phyloP scores from a whole-genome alignment of 2,888 invertebrate species.

The Ctenicera cuprea region DNA sequence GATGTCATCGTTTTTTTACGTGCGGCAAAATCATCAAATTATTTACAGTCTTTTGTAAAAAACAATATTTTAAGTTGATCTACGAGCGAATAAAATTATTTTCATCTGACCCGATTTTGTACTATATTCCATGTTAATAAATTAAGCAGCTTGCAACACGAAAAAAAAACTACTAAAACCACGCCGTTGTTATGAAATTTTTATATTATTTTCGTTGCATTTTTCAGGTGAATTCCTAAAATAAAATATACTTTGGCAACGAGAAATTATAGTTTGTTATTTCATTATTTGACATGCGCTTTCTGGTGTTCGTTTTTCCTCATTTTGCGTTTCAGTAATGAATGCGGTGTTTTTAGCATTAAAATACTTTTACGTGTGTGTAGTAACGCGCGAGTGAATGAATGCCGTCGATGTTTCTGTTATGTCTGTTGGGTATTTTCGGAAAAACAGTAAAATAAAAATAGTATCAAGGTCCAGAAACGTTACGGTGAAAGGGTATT shows the following conservation, averaged over 20 bases:
- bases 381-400: constrained; percentile 34
- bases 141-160: too few species aligned
- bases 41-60: not conserved
- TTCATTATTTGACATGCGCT: too few species aligned
- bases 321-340: not conserved
- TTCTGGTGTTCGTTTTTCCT: not conserved
- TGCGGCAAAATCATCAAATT: not conserved
- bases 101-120: too few species aligned
- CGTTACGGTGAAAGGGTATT: constrained; percentile 13
- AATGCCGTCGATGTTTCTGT: constrained; percentile 36
- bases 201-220: too few species aligned
- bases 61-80: not conserved
- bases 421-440: constrained; percentile 40
- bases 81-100: not conserved
- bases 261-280: too few species aligned
- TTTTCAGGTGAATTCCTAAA: too few species aligned
- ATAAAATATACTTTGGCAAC: too few species aligned
- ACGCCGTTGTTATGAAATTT: too few species aligned
- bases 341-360: constrained; percentile 1
- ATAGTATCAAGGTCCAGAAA: constrained; percentile 40
- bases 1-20: constrained; percentile 10
- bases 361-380: constrained; percentile 19
- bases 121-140: too few species aligned
- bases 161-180: too few species aligned
- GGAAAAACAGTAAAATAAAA: constrained; percentile 38